phyloP scores from a whole-genome alignment of 2,888 invertebrate species.

The Coecobrya sp. region DNA sequence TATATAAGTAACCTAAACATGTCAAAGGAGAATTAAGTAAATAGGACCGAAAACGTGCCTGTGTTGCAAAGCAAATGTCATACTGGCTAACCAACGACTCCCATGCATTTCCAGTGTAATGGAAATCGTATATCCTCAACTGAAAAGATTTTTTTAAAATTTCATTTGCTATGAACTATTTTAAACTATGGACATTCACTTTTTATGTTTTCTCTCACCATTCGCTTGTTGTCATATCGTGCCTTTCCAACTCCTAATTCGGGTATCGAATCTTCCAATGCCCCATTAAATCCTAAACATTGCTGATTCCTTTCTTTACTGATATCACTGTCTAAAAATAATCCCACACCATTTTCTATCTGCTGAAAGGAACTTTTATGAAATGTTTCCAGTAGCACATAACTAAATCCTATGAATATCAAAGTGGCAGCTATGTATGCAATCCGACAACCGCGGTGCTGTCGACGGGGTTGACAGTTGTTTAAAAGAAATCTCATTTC shows the following conservation, averaged over 20 bases:
- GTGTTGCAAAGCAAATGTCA: constrained; percentile 77
- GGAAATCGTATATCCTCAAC: constrained; percentile 76
- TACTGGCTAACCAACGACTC: constrained; percentile 55
- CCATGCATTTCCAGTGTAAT: constrained; percentile 70
- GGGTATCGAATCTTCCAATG: not conserved
- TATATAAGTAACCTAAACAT: no score
- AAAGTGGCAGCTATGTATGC: no score
- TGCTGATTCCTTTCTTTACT: no score
- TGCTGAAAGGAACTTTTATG: no score
- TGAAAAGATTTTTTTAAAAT: not conserved
- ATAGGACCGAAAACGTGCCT: constrained; percentile 52
- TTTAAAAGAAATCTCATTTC: no score
- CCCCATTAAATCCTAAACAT: not conserved
- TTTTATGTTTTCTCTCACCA: not conserved
- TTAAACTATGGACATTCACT: not conserved
- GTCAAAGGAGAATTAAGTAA: not conserved
- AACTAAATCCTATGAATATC: no score
- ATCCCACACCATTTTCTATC: no score
- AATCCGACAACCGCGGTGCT: no score
- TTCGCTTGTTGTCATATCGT: constrained; percentile 18
- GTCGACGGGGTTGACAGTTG: no score
- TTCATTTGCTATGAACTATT: not conserved
- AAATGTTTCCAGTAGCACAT: no score
- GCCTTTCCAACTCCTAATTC: not conserved
- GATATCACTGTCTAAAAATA: no score